Percentiles rank a stretch among this genome's conserved stretches.
Evolutionary conservation across 2,888 invertebrate genomes (phyloP).

Genomic region (Orchestes rusci): DNA sequence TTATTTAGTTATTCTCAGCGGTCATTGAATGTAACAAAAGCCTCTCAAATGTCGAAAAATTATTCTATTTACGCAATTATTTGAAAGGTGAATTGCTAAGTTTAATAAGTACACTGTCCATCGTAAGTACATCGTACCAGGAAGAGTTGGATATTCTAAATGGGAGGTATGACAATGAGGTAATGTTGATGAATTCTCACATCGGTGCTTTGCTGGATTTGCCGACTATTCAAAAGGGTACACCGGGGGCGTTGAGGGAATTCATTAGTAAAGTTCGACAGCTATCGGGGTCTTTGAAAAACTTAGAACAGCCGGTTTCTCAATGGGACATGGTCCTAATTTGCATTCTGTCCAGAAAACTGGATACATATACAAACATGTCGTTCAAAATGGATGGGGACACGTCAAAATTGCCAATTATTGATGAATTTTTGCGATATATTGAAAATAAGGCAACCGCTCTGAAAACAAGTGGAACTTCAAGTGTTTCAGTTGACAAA

Average conservation of each 20-base stretch:
- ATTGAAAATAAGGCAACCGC: neutral
- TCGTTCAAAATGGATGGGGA: slow-evolving; percentile 1
- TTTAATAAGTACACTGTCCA: slow-evolving; percentile 1
- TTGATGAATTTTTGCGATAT: neutral
- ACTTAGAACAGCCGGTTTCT: neutral
- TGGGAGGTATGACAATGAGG: slow-evolving; percentile 4
- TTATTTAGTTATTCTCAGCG: slow-evolving; percentile 1
- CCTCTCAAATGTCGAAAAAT: slow-evolving; percentile 3
- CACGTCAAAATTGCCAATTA: slow-evolving; percentile 1
- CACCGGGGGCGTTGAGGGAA: neutral
- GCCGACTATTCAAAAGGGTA: neutral
- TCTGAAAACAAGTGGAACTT: neutral
- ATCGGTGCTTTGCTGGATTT: slow-evolving; percentile 1
- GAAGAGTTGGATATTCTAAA: neutral
- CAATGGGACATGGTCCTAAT: slow-evolving; percentile 1
- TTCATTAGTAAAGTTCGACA: neutral
- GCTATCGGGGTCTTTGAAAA: neutral
- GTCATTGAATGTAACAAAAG: neutral
- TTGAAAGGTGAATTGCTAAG: slow-evolving; percentile 4
- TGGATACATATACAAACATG: slow-evolving; percentile 1
- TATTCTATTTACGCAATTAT: slow-evolving; percentile 7
- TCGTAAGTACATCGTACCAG: neutral
- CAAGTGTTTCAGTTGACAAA: neutral
- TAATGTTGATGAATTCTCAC: slow-evolving; percentile 2
- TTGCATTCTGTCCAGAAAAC: neutral